Evolutionary conservation across 2,888 invertebrate species (phyloP).

Genomic region (Allygus modestus): DNA sequence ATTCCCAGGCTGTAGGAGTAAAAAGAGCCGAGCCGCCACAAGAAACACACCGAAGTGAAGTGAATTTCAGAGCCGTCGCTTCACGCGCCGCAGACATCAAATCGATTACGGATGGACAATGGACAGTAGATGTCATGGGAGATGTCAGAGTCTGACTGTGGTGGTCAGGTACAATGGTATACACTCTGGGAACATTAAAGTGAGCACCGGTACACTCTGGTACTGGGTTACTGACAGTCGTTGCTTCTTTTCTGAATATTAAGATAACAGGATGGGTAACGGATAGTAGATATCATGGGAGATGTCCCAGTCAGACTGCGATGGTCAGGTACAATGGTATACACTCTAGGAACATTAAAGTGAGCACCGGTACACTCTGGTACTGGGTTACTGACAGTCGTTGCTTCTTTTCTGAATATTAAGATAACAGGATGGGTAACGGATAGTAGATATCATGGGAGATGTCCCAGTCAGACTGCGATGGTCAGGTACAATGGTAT

Average conservation of each 20-base stretch:
- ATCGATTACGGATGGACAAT: slow-evolving; percentile 64
- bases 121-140: slow-evolving; percentile 61
- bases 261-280: slow-evolving; percentile 59
- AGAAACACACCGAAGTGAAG: slow-evolving; percentile 56
- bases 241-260: too few species aligned
- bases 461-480: slow-evolving; percentile 53
- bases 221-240: too few species aligned
- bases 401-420: too few species aligned
- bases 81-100: slow-evolving; percentile 60
- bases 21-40: slow-evolving; percentile 23
- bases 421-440: slow-evolving; percentile 59
- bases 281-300: slow-evolving; percentile 61
- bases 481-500: slow-evolving; percentile 56
- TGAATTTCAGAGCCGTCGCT: slow-evolving; percentile 14
- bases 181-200: slow-evolving; percentile 24
- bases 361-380: not conserved
- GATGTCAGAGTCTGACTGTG: slow-evolving; percentile 53
- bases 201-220: not conserved
- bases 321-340: slow-evolving; percentile 56
- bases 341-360: slow-evolving; percentile 26
- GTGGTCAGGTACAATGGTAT: slow-evolving; percentile 56
- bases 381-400: too few species aligned
- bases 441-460: slow-evolving; percentile 61
- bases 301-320: slow-evolving; percentile 53
- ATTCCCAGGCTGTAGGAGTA: slow-evolving; percentile 53